These are phyloP conservation scores for Penelope pileata DNA, from an alignment of 2,113 vertebrate species.

Conservation along the genomic window DNA sequence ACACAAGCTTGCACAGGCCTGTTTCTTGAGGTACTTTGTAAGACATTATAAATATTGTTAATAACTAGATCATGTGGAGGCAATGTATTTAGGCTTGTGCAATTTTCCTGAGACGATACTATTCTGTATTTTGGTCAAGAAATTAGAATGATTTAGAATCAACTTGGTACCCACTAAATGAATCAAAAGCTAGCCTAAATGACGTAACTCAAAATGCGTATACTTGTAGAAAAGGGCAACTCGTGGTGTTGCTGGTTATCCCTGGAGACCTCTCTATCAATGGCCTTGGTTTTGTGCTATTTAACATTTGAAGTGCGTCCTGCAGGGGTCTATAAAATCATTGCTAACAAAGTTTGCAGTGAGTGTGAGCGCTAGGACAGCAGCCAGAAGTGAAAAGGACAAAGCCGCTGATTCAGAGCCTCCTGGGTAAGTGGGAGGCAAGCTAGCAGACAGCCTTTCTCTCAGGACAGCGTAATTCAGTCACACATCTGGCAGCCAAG, in stretches of 20 bases:
- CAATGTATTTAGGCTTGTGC: background rate
- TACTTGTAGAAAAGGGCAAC: background rate
- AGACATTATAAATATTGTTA: background rate
- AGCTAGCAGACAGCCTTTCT: background rate
- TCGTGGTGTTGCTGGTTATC: background rate
- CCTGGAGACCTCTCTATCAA: background rate
- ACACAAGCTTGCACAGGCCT: background rate
- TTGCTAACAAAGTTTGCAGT: background rate
- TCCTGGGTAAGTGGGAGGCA: background rate
- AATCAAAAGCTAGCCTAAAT: background rate
- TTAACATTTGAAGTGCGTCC: background rate
- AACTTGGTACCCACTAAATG: background rate
- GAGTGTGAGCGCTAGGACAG: background rate
- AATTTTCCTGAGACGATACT: background rate
- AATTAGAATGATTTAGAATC: background rate
- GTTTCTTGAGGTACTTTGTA: background rate
- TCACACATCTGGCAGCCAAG: background rate
- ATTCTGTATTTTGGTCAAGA: background rate
- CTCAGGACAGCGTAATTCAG: accelerated
- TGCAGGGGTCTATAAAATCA: background rate
- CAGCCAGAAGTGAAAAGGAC: background rate
- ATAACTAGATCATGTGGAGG: background rate
- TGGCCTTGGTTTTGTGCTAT: background rate
- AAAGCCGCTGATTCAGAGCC: background rate
- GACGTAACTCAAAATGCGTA: background rate